A percentile compares a stretch with the other conserved stretches of the same genome.
These are phyloP conservation scores for Drosophila nikananu DNA, from an alignment of 1,140 invertebrate genomes.

Conservation along the genomic window DNA sequence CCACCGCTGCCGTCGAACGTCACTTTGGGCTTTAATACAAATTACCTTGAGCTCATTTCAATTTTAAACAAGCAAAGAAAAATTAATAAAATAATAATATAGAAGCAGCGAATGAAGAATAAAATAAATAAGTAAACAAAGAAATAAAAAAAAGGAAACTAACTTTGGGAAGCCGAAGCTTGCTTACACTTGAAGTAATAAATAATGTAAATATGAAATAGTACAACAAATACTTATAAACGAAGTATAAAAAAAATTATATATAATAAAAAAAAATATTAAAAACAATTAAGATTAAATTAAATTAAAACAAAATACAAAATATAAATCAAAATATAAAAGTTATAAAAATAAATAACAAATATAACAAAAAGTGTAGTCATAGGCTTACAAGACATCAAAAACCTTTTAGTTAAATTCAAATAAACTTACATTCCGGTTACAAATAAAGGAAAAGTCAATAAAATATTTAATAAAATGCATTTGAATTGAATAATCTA, in stretches of 20 bases:
- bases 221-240: background rate
- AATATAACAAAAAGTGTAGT: background rate
- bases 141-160: conserved; percentile 6
- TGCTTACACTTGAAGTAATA: background rate
- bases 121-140: conserved; percentile 23
- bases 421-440: background rate
- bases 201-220: background rate
- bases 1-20: conserved; percentile 5
- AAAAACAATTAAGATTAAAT: background rate
- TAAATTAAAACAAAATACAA: background rate
- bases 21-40: conserved; percentile 67
- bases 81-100: conserved; percentile 11
- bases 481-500: background rate
- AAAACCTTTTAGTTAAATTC: background rate
- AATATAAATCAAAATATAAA: background rate
- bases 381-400: background rate
- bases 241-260: background rate
- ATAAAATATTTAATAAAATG: background rate
- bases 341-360: background rate
- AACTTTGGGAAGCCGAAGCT: background rate
- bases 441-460: background rate
- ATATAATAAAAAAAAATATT: background rate
- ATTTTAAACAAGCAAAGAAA: conserved; percentile 69
- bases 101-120: conserved; percentile 1
- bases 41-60: conserved; percentile 80